phyloP scores from a whole-genome alignment of 2,797 vertebrate species.

The Smutsia temminckii region DNA sequence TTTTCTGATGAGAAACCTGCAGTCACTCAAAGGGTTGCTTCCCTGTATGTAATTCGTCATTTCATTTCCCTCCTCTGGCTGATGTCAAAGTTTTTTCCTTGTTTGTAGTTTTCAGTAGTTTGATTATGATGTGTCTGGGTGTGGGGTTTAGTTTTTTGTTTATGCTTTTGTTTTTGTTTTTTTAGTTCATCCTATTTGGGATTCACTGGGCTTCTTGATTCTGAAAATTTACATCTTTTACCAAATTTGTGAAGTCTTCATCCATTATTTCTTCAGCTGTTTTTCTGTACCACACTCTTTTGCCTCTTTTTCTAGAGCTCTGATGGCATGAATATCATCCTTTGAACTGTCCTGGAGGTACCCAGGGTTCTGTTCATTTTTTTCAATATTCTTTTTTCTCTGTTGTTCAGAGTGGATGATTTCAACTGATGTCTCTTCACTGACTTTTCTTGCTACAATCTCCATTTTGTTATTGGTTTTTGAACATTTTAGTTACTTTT shows the following conservation, averaged over 20 bases:
- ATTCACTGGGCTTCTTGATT: background rate
- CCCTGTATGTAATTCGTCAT: background rate
- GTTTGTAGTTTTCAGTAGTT: background rate
- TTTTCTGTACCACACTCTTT: background rate
- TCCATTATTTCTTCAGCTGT: background rate
- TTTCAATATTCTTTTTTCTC: background rate
- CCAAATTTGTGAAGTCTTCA: background rate
- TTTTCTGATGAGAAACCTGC: background rate
- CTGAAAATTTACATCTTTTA: background rate
- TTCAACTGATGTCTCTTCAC: background rate
- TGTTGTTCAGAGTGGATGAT: background rate
- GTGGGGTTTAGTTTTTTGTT: background rate
- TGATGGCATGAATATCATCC: background rate
- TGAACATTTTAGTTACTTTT: background rate
- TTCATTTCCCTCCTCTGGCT: background rate
- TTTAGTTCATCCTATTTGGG: background rate
- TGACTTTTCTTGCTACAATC: background rate
- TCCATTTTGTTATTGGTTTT: background rate
- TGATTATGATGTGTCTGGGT: background rate
- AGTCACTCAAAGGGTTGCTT: background rate
- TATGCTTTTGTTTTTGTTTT: background rate
- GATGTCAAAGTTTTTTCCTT: background rate
- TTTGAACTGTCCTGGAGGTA: background rate
- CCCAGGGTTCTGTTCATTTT: background rate
- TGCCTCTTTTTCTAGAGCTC: background rate